phyloP scores from a whole-genome alignment of 2,113 vertebrate species.

The Xyliphius kryptos region DNA sequence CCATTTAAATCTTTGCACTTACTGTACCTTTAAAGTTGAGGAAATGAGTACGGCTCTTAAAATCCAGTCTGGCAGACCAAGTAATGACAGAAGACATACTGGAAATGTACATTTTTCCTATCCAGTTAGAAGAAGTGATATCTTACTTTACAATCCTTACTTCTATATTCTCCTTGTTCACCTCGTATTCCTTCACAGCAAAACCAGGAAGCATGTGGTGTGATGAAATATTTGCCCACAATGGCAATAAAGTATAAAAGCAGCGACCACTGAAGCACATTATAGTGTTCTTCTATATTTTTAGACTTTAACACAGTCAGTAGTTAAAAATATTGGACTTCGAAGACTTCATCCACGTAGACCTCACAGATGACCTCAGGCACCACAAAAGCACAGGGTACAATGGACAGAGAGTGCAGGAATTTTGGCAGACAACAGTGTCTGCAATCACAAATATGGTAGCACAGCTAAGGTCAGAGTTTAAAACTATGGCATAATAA shows the following conservation, averaged over 20 bases:
- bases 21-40: slow-evolving; percentile 13
- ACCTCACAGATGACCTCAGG: slow-evolving; percentile 54
- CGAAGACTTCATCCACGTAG: slow-evolving; percentile 49
- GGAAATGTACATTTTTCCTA: background rate
- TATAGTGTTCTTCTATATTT: slow-evolving; percentile 37
- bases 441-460: slow-evolving; percentile 27
- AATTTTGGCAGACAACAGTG: slow-evolving; percentile 31
- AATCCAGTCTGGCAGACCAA: background rate
- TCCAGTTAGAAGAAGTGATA: slow-evolving; percentile 4
- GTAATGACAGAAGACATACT: slow-evolving; percentile 8
- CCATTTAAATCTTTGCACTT: background rate
- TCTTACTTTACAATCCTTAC: slow-evolving; percentile 11
- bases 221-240: slow-evolving; percentile 40
- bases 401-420: slow-evolving; percentile 48
- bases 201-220: slow-evolving; percentile 9
- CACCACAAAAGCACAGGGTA: slow-evolving; percentile 47
- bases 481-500: background rate
- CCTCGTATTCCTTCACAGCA: background rate
- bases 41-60: background rate
- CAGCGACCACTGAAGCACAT: slow-evolving; percentile 51
- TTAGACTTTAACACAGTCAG: slow-evolving; percentile 44
- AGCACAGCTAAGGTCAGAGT: slow-evolving; percentile 16
- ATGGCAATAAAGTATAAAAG: slow-evolving; percentile 61
- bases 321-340: slow-evolving; percentile 68
- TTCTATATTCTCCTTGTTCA: slow-evolving; percentile 6